Conservation (phyloP, 2,797 vertebrate genomes). For the Dendrocincla tyrannina region DNA sequence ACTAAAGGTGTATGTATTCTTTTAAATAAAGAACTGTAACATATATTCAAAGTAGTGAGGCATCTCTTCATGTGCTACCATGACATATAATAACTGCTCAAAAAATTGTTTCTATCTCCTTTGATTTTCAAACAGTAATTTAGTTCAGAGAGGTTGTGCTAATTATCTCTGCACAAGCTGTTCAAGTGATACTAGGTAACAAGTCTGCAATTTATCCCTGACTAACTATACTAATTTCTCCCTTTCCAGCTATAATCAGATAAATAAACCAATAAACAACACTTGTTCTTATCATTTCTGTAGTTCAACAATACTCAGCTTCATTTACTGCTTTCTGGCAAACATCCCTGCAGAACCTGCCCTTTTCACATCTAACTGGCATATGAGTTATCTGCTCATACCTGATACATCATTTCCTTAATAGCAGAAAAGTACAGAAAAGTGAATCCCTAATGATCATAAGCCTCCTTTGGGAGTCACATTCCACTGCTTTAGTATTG, state of each 20-base stretch:
- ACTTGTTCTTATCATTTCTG: constrained; percentile 18
- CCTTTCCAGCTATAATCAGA: constrained; percentile 28
- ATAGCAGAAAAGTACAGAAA: constrained; percentile 14
- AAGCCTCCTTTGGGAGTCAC: neutral
- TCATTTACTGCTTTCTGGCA: constrained; percentile 4
- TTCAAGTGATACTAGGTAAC: constrained; percentile 22
- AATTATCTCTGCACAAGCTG: constrained; percentile 24
- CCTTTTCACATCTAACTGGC: neutral
- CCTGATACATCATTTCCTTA: neutral
- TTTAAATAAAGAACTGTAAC: neutral
- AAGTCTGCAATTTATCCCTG: constrained; percentile 28
- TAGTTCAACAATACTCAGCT: constrained; percentile 1
- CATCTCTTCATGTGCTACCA: neutral
- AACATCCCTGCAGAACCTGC: neutral
- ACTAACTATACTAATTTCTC: constrained; percentile 57
- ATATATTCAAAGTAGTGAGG: neutral
- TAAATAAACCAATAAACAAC: constrained; percentile 45
- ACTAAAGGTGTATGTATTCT: neutral
- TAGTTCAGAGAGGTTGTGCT: constrained; percentile 22
- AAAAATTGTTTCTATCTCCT: neutral
- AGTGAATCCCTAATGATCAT: neutral
- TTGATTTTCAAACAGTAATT: constrained; percentile 32
- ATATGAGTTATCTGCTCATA: neutral
- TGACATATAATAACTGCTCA: neutral
- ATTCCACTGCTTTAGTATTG: neutral